Evolutionary conservation across 2,797 vertebrate species (phyloP), one percentile per base, ranked within the genome.

Genomic region (Telmatherina bonti): DNA sequence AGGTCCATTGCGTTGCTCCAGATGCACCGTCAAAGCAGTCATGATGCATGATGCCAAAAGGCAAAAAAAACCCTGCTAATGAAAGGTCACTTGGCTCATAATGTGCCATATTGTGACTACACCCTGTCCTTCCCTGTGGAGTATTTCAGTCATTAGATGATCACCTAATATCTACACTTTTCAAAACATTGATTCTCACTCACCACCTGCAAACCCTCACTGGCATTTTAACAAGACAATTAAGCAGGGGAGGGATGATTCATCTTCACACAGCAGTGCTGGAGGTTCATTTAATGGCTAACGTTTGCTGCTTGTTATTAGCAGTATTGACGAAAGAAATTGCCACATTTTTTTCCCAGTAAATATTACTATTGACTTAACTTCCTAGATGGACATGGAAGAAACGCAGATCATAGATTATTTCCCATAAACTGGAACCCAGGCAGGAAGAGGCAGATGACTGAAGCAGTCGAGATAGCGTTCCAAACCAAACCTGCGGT

Each of bases 141-240:
- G 79, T 56, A 29, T 74, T 64, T 76, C 65, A 74, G 52, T 85
- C 77, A 66, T 45, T 45, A 57, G 49, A 67, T 81, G 82, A 88
- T 87, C 81, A 84, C 78, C 22, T 74, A 62, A 65, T 72, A 63
- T 66, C 76, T 73, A 70, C 72, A 63, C 38, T 72, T 67, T 68
- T 52, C 9, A 56, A 55, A 64, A 35, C 54, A 59, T 57, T 52
- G 62, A 22, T 63, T 59, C 51, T 16, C 20, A 8, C 49, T 83
- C 67, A 77, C 70, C 73, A 61, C 43, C 30, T 65, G 33, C 62
- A 70, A 83, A 79, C 49, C 56, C 62, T 38, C 12, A 8, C 38
- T 41, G 30, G 47, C 51, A 72, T 75, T 78, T 79, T 41, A 70
- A 76, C 81, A 5, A 13, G 36, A 15, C 70, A 70, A 75, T 65